Conservation (phyloP, 1,140 invertebrate genomes). For the Pemphigus obesinymphae region DNA sequence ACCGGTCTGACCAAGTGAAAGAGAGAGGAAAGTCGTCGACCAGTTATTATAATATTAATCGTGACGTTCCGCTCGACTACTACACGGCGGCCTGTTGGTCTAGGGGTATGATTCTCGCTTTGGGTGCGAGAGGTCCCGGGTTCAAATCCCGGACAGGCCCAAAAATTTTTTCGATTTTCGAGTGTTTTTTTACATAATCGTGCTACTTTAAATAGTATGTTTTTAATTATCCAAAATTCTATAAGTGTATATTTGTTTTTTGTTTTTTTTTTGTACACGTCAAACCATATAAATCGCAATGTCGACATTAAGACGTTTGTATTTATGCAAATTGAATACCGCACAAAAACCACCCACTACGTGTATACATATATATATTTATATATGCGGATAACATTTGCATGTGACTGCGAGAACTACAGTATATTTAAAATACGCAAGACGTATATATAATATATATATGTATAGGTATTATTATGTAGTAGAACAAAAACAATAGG, state of each 20-base stretch:
- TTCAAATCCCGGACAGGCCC: conserved; percentile 61
- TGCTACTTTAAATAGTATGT: too few relatives aligned
- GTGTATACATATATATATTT: background rate
- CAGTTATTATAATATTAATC: too few relatives aligned
- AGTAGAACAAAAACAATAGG: conserved; percentile 7
- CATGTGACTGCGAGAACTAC: background rate
- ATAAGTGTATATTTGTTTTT: background rate
- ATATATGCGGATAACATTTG: background rate
- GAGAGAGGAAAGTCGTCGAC: too few relatives aligned
- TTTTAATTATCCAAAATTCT: background rate
- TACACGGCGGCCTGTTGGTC: conserved; percentile 1
- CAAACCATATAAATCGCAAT: background rate
- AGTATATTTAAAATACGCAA: background rate
- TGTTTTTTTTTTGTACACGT: background rate
- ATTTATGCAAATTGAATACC: background rate
- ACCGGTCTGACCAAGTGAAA: too few relatives aligned
- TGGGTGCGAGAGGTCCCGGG: conserved; percentile 71
- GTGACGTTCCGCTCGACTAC: background rate
- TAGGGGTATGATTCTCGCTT: conserved; percentile 61
- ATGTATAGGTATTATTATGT: background rate
- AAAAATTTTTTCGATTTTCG: background rate
- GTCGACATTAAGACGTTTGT: background rate
- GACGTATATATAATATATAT: background rate
- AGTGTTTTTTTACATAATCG: background rate
- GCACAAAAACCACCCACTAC: background rate